A percentile compares a stretch with the other conserved stretches of the same genome.
Evolutionary conservation across 2,797 vertebrate genomes (phyloP).

Genomic region (Eleutherodactylus coqui): DNA sequence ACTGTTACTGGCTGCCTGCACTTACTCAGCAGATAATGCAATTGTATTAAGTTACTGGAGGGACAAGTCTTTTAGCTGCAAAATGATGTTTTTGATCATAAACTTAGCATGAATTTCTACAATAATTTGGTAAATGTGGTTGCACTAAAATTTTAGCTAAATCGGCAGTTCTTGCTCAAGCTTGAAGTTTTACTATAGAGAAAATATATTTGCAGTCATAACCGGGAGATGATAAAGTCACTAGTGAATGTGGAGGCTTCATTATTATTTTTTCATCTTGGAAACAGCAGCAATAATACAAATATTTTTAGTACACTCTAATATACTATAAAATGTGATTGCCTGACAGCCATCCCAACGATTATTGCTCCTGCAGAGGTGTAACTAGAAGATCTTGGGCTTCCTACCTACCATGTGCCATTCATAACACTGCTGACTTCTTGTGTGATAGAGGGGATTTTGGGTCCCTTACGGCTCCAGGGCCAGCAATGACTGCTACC

Average conservation of each 20-base stretch:
- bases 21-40: slow-evolving; percentile 39
- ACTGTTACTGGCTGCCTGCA: slow-evolving; percentile 17
- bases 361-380: background rate
- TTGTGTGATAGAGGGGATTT: no score
- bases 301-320: background rate
- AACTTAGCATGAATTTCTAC: slow-evolving; percentile 12
- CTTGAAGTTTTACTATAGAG: background rate
- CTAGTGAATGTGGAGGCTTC: background rate
- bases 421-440: no score
- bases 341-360: background rate
- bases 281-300: background rate
- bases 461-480: no score
- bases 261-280: background rate
- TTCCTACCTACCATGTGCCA: no score
- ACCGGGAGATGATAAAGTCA: background rate
- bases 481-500: no score
- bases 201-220: background rate
- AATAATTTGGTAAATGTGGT: slow-evolving; percentile 13
- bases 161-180: slow-evolving; percentile 5
- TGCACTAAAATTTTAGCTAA: slow-evolving; percentile 12
- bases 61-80: background rate
- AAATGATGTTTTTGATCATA: slow-evolving; percentile 30
- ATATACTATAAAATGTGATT: background rate
- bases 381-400: no score
- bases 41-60: background rate